A percentile compares a stretch with the other conserved stretches of the same genome.
Conservation (phyloP, 2,113 vertebrate species). For the Pelmatolapia mariae region DNA sequence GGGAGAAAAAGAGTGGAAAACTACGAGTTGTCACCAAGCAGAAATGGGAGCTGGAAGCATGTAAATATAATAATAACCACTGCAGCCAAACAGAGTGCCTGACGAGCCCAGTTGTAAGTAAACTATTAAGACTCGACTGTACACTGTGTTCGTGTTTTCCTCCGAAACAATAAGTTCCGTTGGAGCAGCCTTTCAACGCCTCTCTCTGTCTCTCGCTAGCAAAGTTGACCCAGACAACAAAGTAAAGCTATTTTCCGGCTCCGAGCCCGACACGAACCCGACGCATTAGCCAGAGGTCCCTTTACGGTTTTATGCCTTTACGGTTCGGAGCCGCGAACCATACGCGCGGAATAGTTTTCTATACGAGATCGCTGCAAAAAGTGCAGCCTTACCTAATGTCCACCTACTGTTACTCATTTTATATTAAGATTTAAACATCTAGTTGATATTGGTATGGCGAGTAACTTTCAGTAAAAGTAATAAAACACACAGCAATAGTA, state of each 20-base stretch:
- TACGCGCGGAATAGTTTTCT: too few species aligned
- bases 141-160: too few species aligned
- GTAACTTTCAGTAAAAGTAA: neutral
- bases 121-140: neutral
- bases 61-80: neutral
- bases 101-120: accelerated
- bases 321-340: accelerated
- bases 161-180: too few species aligned
- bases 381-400: too few species aligned
- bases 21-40: accelerated
- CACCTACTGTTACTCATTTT: too few species aligned
- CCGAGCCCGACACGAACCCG: accelerated
- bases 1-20: neutral
- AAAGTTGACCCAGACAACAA: neutral
- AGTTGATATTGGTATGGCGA: too few species aligned
- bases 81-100: accelerated
- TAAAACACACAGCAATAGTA: too few species aligned
- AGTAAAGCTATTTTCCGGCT: too few species aligned
- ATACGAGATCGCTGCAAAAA: accelerated
- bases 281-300: accelerated
- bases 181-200: neutral
- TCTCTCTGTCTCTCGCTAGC: neutral
- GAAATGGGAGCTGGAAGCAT: accelerated
- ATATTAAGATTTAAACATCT: too few species aligned
- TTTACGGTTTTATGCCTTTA: too few species aligned